These are phyloP conservation scores for Pinna nobilis DNA, from an alignment of 1,140 invertebrate genomes.

Conservation along the genomic window DNA sequence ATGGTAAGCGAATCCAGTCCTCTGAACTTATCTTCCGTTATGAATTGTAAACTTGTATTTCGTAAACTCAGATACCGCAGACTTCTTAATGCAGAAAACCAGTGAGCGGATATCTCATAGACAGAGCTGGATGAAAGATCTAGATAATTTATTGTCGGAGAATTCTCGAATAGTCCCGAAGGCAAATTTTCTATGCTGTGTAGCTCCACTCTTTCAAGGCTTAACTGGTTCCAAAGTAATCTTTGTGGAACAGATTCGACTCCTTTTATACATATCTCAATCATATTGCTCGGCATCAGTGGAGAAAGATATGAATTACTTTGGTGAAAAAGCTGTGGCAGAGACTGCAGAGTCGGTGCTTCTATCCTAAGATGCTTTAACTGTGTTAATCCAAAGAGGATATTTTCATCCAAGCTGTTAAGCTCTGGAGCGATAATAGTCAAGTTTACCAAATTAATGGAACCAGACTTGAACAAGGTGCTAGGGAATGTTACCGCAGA, in stretches of 20 bases:
- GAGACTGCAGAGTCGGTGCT: not conserved
- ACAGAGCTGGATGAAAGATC: not conserved
- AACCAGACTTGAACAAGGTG: not conserved
- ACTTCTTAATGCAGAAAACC: not conserved
- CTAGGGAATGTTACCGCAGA: not conserved
- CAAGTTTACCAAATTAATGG: not conserved
- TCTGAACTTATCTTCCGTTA: not conserved
- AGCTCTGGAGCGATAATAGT: not conserved
- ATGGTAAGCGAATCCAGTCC: conserved; percentile 1
- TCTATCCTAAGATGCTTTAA: not conserved
- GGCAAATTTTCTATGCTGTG: not conserved
- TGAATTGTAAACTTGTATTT: not conserved
- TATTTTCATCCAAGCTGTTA: not conserved
- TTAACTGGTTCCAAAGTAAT: not conserved
- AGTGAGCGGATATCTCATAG: not conserved
- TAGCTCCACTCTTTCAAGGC: not conserved
- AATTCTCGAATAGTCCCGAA: not conserved
- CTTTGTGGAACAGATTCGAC: not conserved
- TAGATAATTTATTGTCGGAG: not conserved
- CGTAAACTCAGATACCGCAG: not conserved
- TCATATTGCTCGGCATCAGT: not conserved
- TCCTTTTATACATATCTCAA: not conserved
- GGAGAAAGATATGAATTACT: not conserved
- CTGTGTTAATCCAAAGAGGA: not conserved
- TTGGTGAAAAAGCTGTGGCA: not conserved